Conservation (phyloP, 2,888 invertebrate species). For the Disparrhopalites patrizii region DNA sequence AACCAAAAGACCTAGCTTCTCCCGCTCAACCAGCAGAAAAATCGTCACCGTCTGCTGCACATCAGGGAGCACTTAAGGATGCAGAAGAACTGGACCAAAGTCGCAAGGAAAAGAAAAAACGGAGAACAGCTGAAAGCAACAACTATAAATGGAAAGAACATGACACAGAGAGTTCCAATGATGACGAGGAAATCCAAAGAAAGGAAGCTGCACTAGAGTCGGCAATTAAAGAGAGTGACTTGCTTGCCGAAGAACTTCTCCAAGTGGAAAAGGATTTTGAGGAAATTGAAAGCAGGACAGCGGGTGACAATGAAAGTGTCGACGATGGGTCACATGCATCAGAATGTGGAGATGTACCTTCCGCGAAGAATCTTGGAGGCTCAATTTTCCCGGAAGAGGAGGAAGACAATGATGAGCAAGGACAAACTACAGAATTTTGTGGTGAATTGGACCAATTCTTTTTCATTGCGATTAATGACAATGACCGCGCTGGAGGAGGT, state of each 20-base stretch:
- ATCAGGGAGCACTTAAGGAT: neutral
- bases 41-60: neutral
- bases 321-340: conserved; percentile 31
- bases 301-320: conserved; percentile 13
- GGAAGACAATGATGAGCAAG: conserved; percentile 63
- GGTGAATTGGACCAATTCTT: conserved; percentile 51
- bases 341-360: conserved; percentile 35
- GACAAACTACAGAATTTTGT: conserved; percentile 64
- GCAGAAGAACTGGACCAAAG: neutral
- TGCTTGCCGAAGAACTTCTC: conserved; percentile 59
- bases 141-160: conserved; percentile 25
- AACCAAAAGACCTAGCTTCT: too few relatives aligned
- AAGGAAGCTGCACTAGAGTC: conserved; percentile 55
- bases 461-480: conserved; percentile 39
- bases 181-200: conserved; percentile 58
- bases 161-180: conserved; percentile 27
- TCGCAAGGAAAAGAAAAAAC: neutral
- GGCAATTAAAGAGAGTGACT: conserved; percentile 58
- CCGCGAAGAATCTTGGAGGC: conserved; percentile 34
- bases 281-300: conserved; percentile 37
- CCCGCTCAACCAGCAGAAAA: neutral
- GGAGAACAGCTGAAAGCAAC: neutral
- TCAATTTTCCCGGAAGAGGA: conserved; percentile 51
- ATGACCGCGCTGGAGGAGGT: neutral
- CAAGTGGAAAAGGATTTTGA: conserved; percentile 53